These are phyloP conservation scores for Microctonus aethiopoides DNA, from an alignment of 2,888 invertebrate genomes.

Conservation along the genomic window DNA sequence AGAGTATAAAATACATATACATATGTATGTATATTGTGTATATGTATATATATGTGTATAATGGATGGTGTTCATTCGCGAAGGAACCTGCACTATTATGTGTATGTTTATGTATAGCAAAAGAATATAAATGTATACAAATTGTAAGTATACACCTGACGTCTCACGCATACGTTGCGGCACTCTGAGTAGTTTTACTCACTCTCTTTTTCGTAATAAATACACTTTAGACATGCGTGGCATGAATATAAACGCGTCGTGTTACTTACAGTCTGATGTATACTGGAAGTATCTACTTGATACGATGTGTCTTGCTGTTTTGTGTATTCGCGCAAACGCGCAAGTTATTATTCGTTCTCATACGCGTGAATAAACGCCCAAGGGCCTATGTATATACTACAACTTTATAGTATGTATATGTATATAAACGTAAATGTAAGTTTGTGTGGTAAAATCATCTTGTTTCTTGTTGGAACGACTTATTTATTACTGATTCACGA, in stretches of 20 bases:
- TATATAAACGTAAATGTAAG: background rate
- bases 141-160: conserved; percentile 17
- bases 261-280: background rate
- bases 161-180: conserved; percentile 17
- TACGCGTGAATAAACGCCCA: conserved; percentile 6
- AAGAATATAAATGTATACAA: background rate
- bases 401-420: background rate
- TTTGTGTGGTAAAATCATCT: background rate
- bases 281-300: background rate
- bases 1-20: background rate
- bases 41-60: too few relatives aligned
- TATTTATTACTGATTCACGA: conserved; percentile 16
- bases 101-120: background rate
- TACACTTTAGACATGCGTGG: conserved; percentile 3
- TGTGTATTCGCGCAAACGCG: background rate
- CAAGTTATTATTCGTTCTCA: background rate
- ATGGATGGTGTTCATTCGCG: background rate
- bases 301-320: background rate
- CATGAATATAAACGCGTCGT: conserved; percentile 11
- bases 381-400: background rate
- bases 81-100: background rate
- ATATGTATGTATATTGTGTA: too few relatives aligned
- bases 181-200: background rate
- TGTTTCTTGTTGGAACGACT: conserved; percentile 6
- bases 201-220: conserved; percentile 10